These are phyloP conservation scores for Sarcophaga variegata DNA, from an alignment of 2,888 invertebrate genomes.

Conservation along the genomic window DNA sequence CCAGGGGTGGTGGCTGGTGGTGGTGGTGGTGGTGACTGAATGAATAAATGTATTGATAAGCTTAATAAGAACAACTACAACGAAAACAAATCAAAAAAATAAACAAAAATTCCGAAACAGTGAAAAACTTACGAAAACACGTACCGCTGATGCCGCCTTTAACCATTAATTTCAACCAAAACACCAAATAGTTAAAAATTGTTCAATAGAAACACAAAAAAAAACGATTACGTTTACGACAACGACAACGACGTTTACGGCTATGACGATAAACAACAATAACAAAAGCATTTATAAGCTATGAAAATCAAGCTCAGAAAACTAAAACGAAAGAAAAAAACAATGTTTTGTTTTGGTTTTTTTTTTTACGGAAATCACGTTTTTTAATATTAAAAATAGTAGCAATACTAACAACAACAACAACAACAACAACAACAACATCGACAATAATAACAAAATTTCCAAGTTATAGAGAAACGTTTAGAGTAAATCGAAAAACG, in stretches of 20 bases:
- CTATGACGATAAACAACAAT: neutral
- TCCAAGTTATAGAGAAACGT: slow-evolving; percentile 28
- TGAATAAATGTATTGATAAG: slow-evolving; percentile 38
- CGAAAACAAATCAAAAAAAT: neutral
- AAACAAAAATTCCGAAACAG: neutral
- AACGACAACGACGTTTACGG: neutral
- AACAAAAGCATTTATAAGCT: slow-evolving; percentile 9
- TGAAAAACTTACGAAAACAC: slow-evolving; percentile 34
- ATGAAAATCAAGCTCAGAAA: slow-evolving; percentile 14
- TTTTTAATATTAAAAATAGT: slow-evolving; percentile 31
- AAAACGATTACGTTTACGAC: neutral
- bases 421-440: slow-evolving; percentile 5
- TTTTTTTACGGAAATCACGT: slow-evolving; percentile 66
- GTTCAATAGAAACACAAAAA: slow-evolving; percentile 25
- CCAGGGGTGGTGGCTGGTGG: neutral
- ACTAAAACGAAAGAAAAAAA: neutral
- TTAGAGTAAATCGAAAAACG: slow-evolving; percentile 15
- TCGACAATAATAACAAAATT: slow-evolving; percentile 25
- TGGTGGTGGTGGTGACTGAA: neutral
- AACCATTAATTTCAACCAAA: slow-evolving; percentile 41
- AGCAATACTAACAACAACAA: slow-evolving; percentile 9
- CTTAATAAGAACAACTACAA: slow-evolving; percentile 32
- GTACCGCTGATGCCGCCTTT: slow-evolving; percentile 28
- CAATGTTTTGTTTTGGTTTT: neutral
- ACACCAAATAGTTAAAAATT: slow-evolving; percentile 45